phyloP scores from a whole-genome alignment of 2,113 vertebrate species.

The Hemicordylus capensis region DNA sequence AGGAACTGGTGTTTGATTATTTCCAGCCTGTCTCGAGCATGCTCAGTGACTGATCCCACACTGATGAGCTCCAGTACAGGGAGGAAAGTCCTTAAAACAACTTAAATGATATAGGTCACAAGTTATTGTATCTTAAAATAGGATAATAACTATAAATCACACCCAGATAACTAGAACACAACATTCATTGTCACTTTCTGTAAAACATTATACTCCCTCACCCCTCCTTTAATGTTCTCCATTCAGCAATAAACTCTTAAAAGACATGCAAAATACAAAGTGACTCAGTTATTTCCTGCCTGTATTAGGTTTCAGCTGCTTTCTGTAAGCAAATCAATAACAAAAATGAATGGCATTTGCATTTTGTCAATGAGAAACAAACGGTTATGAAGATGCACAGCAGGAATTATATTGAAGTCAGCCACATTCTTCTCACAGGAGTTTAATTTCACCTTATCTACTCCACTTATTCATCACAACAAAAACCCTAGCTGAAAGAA shows the following conservation, averaged over 20 bases:
- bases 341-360: conserved; percentile 49
- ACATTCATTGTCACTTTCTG: conserved; percentile 47
- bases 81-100: background rate
- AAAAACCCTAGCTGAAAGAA: conserved; percentile 13
- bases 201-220: conserved; percentile 41
- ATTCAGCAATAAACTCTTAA: conserved; percentile 33
- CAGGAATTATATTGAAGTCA: background rate
- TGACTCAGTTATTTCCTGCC: conserved; percentile 39
- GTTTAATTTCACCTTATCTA: conserved; percentile 42
- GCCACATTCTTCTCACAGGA: conserved; percentile 32
- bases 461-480: background rate
- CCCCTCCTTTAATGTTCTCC: conserved; percentile 46
- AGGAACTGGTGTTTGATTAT: too few relatives aligned
- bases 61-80: too few relatives aligned
- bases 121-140: conserved; percentile 10
- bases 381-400: background rate
- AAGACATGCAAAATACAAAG: conserved; percentile 41
- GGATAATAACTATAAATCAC: conserved; percentile 30
- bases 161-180: conserved; percentile 46
- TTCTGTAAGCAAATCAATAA: conserved; percentile 57
- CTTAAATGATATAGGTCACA: background rate
- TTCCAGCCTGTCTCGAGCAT: too few relatives aligned
- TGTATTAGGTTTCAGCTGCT: conserved; percentile 40
- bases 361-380: conserved; percentile 37
- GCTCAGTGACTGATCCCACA: too few relatives aligned